These are phyloP conservation scores for Lochmaea capreae DNA, from an alignment of 2,888 invertebrate species.

Conservation along the genomic window DNA sequence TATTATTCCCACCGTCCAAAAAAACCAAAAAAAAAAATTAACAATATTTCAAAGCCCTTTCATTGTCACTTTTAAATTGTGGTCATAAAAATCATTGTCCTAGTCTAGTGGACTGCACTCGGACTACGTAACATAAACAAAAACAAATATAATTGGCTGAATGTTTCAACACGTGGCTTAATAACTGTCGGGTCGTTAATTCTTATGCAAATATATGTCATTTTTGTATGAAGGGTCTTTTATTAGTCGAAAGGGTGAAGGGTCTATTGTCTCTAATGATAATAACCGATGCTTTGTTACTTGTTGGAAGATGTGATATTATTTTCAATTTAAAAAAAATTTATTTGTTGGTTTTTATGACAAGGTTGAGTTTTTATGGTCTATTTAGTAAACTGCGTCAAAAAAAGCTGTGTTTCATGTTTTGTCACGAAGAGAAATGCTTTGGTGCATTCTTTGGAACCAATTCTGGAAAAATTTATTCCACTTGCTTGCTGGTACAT, in stretches of 20 bases:
- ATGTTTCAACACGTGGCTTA: constrained; percentile 46
- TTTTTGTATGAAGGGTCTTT: constrained; percentile 38
- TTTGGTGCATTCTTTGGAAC: too few species aligned
- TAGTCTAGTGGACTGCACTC: constrained; percentile 36
- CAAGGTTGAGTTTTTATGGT: too few species aligned
- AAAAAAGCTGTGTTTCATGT: too few species aligned
- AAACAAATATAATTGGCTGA: constrained; percentile 45
- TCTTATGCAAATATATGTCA: constrained; percentile 51
- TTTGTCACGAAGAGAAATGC: too few species aligned
- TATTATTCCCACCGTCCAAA: constrained; percentile 14
- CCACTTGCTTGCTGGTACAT: too few species aligned
- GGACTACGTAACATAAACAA: constrained; percentile 31
- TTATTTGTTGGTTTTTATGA: too few species aligned
- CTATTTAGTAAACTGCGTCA: too few species aligned
- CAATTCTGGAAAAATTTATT: too few species aligned
- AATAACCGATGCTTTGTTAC: constrained; percentile 21
- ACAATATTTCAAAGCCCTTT: constrained; percentile 25
- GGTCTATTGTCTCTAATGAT: constrained; percentile 23
- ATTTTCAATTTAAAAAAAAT: neutral
- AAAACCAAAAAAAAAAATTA: constrained; percentile 13
- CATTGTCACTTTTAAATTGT: constrained; percentile 36
- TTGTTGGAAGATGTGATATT: constrained; percentile 6
- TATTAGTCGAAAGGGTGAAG: constrained; percentile 34
- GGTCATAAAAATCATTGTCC: constrained; percentile 40
- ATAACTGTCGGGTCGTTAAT: constrained; percentile 45